Percentiles rank a stretch among this genome's conserved stretches.
Conservation (phyloP, 1,140 invertebrate species). For the Drosophila oshimai region DNA sequence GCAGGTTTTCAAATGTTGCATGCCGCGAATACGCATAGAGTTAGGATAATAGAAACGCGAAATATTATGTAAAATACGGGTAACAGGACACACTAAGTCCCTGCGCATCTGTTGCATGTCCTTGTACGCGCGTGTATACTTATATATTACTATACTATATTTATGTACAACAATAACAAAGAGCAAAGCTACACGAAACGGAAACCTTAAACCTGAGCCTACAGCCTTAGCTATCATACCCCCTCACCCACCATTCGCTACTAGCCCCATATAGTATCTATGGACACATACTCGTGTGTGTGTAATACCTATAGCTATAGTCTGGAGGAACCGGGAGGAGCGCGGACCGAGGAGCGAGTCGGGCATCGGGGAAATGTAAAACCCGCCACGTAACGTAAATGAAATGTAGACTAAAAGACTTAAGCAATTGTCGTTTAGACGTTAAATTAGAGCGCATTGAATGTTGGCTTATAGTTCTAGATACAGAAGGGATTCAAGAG, state of each 20-base stretch:
- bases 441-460: conserved; percentile 82
- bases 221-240: conserved; percentile 33
- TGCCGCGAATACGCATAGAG: conserved; percentile 15
- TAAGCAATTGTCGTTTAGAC: conserved; percentile 82
- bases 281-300: neutral
- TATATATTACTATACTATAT: conserved; percentile 23
- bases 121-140: conserved; percentile 5
- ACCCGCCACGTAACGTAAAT: conserved; percentile 31
- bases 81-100: conserved; percentile 34
- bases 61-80: conserved; percentile 46
- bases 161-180: conserved; percentile 20
- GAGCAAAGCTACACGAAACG: conserved; percentile 18
- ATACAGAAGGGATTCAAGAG: conserved; percentile 27
- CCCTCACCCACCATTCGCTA: conserved; percentile 16
- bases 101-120: conserved; percentile 37
- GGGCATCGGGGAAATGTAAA: neutral
- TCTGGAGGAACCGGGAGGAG: neutral
- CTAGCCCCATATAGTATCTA: conserved; percentile 11
- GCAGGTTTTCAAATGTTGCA: conserved; percentile 62
- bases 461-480: conserved; percentile 76
- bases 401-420: conserved; percentile 82
- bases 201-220: conserved; percentile 20
- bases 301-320: conserved; percentile 23
- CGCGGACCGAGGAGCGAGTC: neutral
- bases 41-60: conserved; percentile 1